phyloP scores from a whole-genome alignment of 2,797 vertebrate genomes.

The Hippocampus kuda region DNA sequence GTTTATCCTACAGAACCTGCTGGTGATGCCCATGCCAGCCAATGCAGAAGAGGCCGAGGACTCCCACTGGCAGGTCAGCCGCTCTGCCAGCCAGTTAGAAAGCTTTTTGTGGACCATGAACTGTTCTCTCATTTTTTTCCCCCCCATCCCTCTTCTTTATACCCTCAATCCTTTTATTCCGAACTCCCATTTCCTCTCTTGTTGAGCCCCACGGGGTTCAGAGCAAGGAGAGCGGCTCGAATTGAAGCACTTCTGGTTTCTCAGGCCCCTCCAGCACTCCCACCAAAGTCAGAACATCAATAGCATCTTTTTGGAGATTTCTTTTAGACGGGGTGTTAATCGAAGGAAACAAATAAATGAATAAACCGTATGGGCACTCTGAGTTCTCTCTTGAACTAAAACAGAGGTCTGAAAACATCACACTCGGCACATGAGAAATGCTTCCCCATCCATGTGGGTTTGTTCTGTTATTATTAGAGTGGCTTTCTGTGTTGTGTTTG shows the following conservation, averaged over 20 bases:
- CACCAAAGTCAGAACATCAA: conserved; percentile 21
- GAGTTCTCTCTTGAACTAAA: neutral
- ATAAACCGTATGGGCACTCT: neutral
- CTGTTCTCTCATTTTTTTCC: conserved; percentile 20
- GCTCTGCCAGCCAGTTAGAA: conserved; percentile 49
- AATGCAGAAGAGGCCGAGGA: conserved; percentile 73
- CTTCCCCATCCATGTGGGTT: too few species aligned
- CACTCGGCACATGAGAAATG: too few species aligned
- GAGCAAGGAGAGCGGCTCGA: conserved; percentile 10
- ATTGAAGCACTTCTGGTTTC: conserved; percentile 6
- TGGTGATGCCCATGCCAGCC: conserved; percentile 85
- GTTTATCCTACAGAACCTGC: conserved; percentile 94
- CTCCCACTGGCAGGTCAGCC: conserved; percentile 84
- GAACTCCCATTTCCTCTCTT: conserved; percentile 17
- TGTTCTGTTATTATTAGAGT: neutral
- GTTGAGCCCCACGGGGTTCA: conserved; percentile 24
- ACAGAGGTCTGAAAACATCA: neutral
- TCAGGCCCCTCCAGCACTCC: conserved; percentile 8
- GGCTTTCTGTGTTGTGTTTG: neutral
- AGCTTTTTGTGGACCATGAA: conserved; percentile 48
- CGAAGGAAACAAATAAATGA: conserved; percentile 3
- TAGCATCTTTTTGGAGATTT: conserved; percentile 17
- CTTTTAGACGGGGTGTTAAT: neutral
- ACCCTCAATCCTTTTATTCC: conserved; percentile 4
- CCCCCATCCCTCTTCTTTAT: conserved; percentile 8